Base-by-base conservation (phyloP, 1,140 invertebrate species). In the Leucophenga varia region DNA sequence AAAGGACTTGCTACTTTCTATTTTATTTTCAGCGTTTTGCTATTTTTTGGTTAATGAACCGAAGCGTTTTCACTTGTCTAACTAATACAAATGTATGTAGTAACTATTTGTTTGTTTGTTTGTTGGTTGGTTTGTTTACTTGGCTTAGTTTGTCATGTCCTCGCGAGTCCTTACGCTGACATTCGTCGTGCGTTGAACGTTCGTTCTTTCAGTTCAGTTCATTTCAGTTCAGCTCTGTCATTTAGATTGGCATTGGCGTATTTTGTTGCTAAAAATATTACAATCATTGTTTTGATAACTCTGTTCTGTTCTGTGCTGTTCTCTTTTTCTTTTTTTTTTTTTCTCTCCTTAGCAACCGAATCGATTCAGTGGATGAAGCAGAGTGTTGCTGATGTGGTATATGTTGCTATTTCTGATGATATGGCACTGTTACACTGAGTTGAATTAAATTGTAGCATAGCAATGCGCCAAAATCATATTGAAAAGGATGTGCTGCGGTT, bases 231-330 rank as follows among this genome's bases (percentile, higher is more conserved):
- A 17, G 31, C 16, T 34, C 16, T 34, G 4, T 14, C 16, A n/a
- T 34, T 34, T 14, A 14, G 21, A 46, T 34, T 37, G 51, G 28
- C 49, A 52, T 57, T 40, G 28, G 37, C 48, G 47, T 25, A 35
- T 38, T 42, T 53, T 51, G 61, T 51, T 61, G 64, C 63, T 48
- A 48, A 61, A 61, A 37, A 57, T 47, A 55, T 54, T 58, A 59
- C 63, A 67, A 67, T 67, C 63, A 67, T 67, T 63, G 54, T 63
- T 50, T 58, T 67, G 59, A 67, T 67, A 63, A 68, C 63, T 68
- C 67, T 67, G 59, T 67, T 67, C 52, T 52, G 53, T 49, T 59
- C 52, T 52, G 53, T 49, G 43, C 38, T 42, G 45, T 34, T 6
- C 37, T 32, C 49, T 37, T 54, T 46, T 34, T 39, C 47, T 51